Evolutionary conservation across 2,113 vertebrate genomes (phyloP).

Genomic region (Callaeas wilsoni): DNA sequence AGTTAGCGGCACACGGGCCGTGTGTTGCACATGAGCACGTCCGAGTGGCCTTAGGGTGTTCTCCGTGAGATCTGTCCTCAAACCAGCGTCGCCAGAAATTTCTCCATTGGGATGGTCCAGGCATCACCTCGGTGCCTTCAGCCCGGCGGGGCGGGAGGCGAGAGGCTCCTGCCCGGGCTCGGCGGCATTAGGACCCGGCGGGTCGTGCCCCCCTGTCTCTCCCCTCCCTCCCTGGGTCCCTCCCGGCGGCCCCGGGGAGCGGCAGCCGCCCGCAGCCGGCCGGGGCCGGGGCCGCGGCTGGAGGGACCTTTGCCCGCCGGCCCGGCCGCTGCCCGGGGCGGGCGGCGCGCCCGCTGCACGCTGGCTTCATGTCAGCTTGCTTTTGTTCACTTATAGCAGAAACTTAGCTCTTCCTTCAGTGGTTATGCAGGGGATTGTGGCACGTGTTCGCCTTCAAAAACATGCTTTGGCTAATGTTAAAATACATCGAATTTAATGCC

Average conservation of each 20-base stretch:
- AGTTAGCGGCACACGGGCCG: rapidly evolving
- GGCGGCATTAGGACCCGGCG: not conserved
- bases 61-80: rapidly evolving
- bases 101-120: rapidly evolving
- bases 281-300: not conserved
- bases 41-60: rapidly evolving
- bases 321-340: not conserved
- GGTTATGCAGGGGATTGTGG: not conserved
- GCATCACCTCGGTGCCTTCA: not conserved
- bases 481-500: not conserved
- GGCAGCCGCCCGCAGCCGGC: not conserved
- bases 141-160: not conserved
- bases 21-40: rapidly evolving
- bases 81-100: not conserved
- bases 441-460: not conserved
- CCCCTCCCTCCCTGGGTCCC: not conserved
- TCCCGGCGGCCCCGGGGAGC: not conserved
- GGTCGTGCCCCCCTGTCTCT: too few species aligned
- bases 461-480: not conserved
- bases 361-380: not conserved
- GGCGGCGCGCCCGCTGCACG: not conserved
- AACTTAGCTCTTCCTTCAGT: not conserved
- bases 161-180: not conserved
- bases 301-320: not conserved
- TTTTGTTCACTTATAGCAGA: rapidly evolving